Percentiles rank a stretch among this genome's conserved stretches.
These are phyloP conservation scores for Girardia tigrina DNA, from an alignment of 2,888 invertebrate species.

Conservation along the genomic window DNA sequence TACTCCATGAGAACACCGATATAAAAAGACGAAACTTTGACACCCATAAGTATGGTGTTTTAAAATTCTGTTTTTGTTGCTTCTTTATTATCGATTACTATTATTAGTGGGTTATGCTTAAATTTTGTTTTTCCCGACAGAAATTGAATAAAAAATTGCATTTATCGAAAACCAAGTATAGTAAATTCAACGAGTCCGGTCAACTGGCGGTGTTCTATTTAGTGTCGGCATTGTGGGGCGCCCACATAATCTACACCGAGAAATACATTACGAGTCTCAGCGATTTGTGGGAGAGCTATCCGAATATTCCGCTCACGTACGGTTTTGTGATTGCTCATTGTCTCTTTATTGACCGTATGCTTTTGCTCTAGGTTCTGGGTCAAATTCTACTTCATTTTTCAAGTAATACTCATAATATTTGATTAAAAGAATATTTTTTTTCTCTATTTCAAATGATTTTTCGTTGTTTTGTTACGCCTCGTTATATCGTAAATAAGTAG, in stretches of 20 bases:
- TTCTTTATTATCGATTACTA: no score
- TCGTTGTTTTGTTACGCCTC: no score
- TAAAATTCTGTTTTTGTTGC: no score
- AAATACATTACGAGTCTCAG: constrained; percentile 56
- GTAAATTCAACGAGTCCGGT: constrained; percentile 88
- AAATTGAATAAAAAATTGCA: constrained; percentile 87
- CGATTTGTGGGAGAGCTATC: constrained; percentile 67
- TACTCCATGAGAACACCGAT: no score
- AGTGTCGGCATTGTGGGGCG: constrained; percentile 77
- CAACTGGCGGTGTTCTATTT: constrained; percentile 79
- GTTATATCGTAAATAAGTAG: no score
- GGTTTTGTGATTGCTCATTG: constrained; percentile 8
- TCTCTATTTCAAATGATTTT: no score
- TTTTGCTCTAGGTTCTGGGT: constrained; percentile 36
- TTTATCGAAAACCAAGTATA: constrained; percentile 82
- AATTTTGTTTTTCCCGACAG: no score
- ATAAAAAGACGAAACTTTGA: no score
- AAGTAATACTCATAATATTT: constrained; percentile 30
- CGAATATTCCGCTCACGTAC: constrained; percentile 54
- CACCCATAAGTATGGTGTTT: no score
- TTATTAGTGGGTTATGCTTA: no score
- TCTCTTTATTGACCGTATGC: constrained; percentile 21
- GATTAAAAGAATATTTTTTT: not conserved
- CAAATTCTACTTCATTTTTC: constrained; percentile 36
- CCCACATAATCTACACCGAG: constrained; percentile 63